Conservation (phyloP, 2,113 vertebrate genomes). For the Cinclus mexicanus region DNA sequence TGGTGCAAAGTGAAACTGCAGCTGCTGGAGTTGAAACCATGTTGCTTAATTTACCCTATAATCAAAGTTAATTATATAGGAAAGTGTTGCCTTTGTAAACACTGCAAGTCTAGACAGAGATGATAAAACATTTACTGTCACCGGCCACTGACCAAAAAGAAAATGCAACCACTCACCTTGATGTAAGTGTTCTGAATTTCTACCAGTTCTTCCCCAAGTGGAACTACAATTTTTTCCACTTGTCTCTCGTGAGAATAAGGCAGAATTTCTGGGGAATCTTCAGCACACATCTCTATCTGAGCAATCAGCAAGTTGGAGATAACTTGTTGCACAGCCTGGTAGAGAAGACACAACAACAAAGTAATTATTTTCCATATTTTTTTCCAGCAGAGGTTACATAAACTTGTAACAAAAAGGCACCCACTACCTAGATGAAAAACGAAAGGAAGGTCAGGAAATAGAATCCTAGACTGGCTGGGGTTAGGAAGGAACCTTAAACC, state of each 20-base stretch:
- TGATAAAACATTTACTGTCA: too few species aligned
- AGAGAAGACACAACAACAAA: background rate
- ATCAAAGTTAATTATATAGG: background rate
- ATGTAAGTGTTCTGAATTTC: slow-evolving; percentile 84
- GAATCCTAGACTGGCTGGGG: background rate
- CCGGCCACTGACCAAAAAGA: background rate
- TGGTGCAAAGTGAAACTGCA: background rate
- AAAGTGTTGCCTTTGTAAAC: background rate
- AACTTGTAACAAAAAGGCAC: background rate
- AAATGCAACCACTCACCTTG: slow-evolving; percentile 73
- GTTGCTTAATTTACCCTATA: background rate
- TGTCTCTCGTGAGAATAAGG: slow-evolving; percentile 87
- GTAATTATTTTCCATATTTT: fast-evolving
- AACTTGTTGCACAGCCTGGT: slow-evolving; percentile 93
- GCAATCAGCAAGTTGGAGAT: slow-evolving; percentile 92
- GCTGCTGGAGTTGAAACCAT: background rate
- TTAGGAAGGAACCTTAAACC: background rate
- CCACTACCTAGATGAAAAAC: fast-evolving
- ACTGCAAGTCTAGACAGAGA: background rate
- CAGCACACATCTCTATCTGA: slow-evolving; percentile 89
- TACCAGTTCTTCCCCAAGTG: slow-evolving; percentile 81
- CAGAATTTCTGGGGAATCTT: slow-evolving; percentile 90
- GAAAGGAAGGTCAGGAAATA: background rate
- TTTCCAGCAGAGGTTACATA: background rate
- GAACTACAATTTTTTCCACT: slow-evolving; percentile 91